Percentiles rank a stretch among this genome's conserved stretches.
Conservation (phyloP, 2,888 invertebrate species). For the Hypena proboscidalis region DNA sequence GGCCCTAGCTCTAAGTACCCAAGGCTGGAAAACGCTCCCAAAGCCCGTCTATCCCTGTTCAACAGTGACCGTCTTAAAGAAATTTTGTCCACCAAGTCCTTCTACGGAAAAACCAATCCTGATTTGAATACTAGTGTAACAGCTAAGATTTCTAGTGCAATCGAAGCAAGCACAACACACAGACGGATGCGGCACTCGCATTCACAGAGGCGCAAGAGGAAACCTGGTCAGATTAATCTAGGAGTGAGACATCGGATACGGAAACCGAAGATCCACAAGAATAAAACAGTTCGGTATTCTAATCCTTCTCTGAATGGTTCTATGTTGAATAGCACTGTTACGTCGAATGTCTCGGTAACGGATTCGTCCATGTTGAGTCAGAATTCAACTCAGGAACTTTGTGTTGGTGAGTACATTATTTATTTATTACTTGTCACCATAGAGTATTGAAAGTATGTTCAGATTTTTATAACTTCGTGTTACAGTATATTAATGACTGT, state of each 20-base stretch:
- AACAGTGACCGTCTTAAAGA: conserved; percentile 76
- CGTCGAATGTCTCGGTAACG: conserved; percentile 46
- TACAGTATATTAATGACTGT: too few species aligned
- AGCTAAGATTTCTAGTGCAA: conserved; percentile 64
- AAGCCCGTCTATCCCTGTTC: conserved; percentile 76
- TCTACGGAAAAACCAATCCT: conserved; percentile 82
- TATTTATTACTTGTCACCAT: too few species aligned
- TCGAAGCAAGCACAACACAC: conserved; percentile 58
- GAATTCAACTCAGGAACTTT: conserved; percentile 66
- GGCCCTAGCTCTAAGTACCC: conserved; percentile 69
- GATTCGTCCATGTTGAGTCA: conserved; percentile 61
- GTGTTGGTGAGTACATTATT: conserved; percentile 60
- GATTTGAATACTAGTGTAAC: conserved; percentile 66
- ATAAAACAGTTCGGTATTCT: conserved; percentile 46
- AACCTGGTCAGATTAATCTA: conserved; percentile 87
- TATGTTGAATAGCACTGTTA: conserved; percentile 42
- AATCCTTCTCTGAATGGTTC: conserved; percentile 36
- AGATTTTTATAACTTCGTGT: too few species aligned
- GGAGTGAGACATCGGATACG: conserved; percentile 88
- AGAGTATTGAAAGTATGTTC: too few species aligned
- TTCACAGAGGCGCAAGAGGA: conserved; percentile 60
- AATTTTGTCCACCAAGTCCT: conserved; percentile 81
- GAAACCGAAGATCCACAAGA: conserved; percentile 84
- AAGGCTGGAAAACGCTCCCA: conserved; percentile 68
- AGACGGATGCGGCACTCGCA: conserved; percentile 59